Evolutionary conservation across 2,888 invertebrate species (phyloP).

Genomic region (Patella depressa): DNA sequence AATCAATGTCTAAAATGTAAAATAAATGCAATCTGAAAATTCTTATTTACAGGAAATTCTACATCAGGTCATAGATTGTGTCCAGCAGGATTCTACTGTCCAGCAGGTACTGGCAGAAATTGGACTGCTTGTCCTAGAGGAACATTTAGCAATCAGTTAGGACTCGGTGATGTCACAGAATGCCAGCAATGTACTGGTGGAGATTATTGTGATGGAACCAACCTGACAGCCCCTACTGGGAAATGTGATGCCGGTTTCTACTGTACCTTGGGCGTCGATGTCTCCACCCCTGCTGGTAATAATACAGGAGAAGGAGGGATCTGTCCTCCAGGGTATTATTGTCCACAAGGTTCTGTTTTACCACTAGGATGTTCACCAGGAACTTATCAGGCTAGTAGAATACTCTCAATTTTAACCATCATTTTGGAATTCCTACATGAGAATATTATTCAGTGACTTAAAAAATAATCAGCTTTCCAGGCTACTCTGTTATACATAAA

Average conservation of each 20-base stretch:
- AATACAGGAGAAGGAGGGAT: constrained; percentile 67
- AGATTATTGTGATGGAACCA: constrained; percentile 60
- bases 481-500: no score
- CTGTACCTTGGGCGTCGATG: constrained; percentile 64
- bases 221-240: constrained; percentile 62
- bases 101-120: constrained; percentile 63
- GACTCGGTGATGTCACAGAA: constrained; percentile 49
- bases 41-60: constrained; percentile 53
- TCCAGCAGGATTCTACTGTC: constrained; percentile 66
- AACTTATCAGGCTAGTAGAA: constrained; percentile 61
- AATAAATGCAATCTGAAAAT: neutral
- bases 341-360: constrained; percentile 55
- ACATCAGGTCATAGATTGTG: constrained; percentile 62
- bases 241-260: constrained; percentile 63
- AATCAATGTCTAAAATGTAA: no score
- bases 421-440: no score
- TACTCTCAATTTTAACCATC: neutral
- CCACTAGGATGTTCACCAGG: constrained; percentile 64
- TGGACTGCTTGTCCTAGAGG: constrained; percentile 65
- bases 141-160: constrained; percentile 64
- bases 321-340: constrained; percentile 63
- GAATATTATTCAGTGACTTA: no score
- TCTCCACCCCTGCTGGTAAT: constrained; percentile 59
- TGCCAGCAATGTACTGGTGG: constrained; percentile 61
- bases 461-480: no score